These are phyloP conservation scores for Chirona hameri DNA, from an alignment of 2,888 invertebrate species.

Conservation along the genomic window DNA sequence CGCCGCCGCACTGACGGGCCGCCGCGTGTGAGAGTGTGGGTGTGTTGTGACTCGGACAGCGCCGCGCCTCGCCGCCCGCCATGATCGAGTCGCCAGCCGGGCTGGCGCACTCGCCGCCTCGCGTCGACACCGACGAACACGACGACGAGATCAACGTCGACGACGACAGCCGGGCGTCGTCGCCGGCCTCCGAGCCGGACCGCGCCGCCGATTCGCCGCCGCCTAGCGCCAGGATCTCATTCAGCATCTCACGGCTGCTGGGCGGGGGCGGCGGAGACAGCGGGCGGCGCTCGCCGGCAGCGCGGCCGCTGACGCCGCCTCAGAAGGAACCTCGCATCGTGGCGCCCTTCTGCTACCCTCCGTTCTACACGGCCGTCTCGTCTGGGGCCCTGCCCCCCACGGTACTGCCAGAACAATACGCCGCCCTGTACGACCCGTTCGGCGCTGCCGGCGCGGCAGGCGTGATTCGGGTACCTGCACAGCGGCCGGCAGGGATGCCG, in stretches of 20 bases:
- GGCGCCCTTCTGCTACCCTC: background rate
- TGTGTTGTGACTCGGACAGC: background rate
- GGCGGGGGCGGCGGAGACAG: constrained; percentile 36
- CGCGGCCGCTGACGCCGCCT: background rate
- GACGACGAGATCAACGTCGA: constrained; percentile 23
- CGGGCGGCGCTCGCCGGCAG: background rate
- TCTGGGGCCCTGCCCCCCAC: constrained; percentile 9
- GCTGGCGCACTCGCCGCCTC: background rate
- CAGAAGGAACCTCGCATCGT: background rate
- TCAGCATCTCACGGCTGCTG: constrained; percentile 40
- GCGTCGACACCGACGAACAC: background rate
- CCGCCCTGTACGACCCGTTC: constrained; percentile 24
- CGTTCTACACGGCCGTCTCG: constrained; percentile 6
- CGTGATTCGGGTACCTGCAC: constrained; percentile 39
- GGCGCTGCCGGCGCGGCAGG: constrained; percentile 38
- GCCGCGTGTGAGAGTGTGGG: background rate
- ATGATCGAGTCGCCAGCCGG: constrained; percentile 6
- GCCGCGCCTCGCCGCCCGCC: background rate
- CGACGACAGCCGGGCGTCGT: constrained; percentile 26
- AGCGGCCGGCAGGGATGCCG: constrained; percentile 35
- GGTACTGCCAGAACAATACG: background rate
- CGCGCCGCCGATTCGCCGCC: background rate
- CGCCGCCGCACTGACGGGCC: background rate
- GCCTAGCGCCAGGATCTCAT: constrained; percentile 36
- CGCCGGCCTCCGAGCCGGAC: constrained; percentile 5